Conservation (phyloP, 1,140 invertebrate genomes). For the Cydia amplana region DNA sequence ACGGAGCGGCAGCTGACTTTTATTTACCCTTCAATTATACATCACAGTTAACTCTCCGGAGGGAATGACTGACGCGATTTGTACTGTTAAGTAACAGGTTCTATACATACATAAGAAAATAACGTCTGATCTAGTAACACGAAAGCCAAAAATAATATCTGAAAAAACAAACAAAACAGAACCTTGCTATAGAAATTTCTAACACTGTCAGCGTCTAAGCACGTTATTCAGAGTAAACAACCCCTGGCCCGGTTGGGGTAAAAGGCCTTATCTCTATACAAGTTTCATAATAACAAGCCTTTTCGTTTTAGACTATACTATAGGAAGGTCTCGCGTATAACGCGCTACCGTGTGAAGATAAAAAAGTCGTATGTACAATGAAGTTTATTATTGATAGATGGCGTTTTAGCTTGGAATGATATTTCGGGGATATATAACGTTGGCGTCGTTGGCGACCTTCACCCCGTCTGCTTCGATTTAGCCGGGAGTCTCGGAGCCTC, state of each 20-base stretch:
- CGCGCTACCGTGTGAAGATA: neutral
- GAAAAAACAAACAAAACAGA: neutral
- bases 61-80: too few species aligned
- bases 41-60: too few species aligned
- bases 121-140: too few species aligned
- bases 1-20: too few species aligned
- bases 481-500: neutral
- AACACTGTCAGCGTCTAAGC: neutral
- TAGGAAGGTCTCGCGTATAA: neutral
- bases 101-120: neutral
- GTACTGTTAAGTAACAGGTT: neutral
- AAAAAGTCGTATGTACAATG: neutral
- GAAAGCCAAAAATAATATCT: neutral
- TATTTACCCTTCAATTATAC: too few species aligned
- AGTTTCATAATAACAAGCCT: neutral
- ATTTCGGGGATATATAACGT: neutral
- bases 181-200: neutral
- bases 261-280: neutral
- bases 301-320: neutral
- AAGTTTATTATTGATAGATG: neutral
- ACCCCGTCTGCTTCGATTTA: conserved; percentile 27
- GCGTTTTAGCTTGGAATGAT: neutral
- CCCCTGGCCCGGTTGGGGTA: neutral
- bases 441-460: conserved; percentile 10
- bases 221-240: neutral